phyloP scores from a whole-genome alignment of 2,888 invertebrate genomes.

The Rotaria sp. region DNA sequence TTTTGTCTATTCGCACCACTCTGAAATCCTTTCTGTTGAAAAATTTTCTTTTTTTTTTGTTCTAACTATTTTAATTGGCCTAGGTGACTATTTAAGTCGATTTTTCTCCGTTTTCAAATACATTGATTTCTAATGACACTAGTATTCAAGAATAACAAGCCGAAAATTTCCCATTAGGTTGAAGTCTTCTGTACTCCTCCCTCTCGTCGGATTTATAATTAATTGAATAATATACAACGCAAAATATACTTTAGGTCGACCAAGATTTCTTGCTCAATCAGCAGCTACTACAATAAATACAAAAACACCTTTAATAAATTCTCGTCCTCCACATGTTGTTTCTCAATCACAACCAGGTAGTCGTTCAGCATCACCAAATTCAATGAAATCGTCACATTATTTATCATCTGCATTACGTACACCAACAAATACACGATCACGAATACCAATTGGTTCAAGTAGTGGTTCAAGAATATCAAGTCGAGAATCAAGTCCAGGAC shows the following conservation, averaged over 20 bases:
- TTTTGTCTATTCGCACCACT: too few species aligned
- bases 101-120: too few species aligned
- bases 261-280: not conserved
- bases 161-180: too few species aligned
- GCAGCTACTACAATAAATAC: not conserved
- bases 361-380: slow-evolving; percentile 38
- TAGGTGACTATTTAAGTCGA: too few species aligned
- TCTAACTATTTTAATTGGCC: too few species aligned
- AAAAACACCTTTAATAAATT: not conserved
- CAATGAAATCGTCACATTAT: slow-evolving; percentile 19
- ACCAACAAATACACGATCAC: slow-evolving; percentile 22
- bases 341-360: slow-evolving; percentile 39
- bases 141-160: too few species aligned
- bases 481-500: slow-evolving; percentile 40
- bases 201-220: too few species aligned
- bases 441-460: not conserved
- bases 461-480: slow-evolving; percentile 38
- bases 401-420: not conserved
- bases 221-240: too few species aligned
- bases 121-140: too few species aligned
- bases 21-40: too few species aligned
- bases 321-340: not conserved
- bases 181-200: too few species aligned
- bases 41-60: too few species aligned
- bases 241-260: not conserved